Conservation (phyloP, 2,888 invertebrate genomes). For the Polymixis flavicincta region DNA sequence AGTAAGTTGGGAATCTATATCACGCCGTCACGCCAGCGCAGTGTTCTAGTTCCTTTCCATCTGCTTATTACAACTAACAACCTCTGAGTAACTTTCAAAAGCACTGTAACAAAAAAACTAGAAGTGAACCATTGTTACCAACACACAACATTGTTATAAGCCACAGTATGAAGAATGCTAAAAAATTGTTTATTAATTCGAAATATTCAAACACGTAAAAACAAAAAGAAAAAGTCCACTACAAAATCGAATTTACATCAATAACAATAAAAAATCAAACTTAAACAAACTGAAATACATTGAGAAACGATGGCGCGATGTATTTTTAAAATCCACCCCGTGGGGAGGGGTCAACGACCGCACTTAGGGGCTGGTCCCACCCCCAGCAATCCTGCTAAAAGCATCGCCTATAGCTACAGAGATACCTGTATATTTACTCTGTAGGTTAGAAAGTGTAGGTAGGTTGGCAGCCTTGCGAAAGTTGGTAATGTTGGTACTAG, state of each 20-base stretch:
- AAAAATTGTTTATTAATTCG: too few relatives aligned
- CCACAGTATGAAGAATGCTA: too few relatives aligned
- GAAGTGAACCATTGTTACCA: not conserved
- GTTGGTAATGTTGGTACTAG: slow-evolving; percentile 17
- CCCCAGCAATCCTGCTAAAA: slow-evolving; percentile 81
- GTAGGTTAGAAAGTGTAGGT: slow-evolving; percentile 37
- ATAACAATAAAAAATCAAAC: slow-evolving; percentile 54
- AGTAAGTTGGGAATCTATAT: not conserved
- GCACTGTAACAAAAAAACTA: not conserved
- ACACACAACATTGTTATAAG: not conserved
- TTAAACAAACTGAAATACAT: slow-evolving; percentile 58
- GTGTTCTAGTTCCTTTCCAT: not conserved
- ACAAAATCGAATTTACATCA: slow-evolving; percentile 57
- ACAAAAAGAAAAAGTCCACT: not conserved
- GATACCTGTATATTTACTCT: slow-evolving; percentile 52
- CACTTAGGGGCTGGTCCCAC: slow-evolving; percentile 57
- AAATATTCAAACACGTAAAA: not conserved
- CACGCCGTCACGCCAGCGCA: not conserved
- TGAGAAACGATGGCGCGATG: slow-evolving; percentile 53
- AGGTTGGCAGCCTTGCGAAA: slow-evolving; percentile 47
- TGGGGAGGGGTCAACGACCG: slow-evolving; percentile 65
- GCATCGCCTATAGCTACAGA: slow-evolving; percentile 74
- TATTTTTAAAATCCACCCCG: slow-evolving; percentile 66
- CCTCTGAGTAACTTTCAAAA: not conserved
- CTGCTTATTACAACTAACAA: not conserved